phyloP scores from a whole-genome alignment of 2,113 vertebrate genomes.

The Pterophyllum scalare region DNA sequence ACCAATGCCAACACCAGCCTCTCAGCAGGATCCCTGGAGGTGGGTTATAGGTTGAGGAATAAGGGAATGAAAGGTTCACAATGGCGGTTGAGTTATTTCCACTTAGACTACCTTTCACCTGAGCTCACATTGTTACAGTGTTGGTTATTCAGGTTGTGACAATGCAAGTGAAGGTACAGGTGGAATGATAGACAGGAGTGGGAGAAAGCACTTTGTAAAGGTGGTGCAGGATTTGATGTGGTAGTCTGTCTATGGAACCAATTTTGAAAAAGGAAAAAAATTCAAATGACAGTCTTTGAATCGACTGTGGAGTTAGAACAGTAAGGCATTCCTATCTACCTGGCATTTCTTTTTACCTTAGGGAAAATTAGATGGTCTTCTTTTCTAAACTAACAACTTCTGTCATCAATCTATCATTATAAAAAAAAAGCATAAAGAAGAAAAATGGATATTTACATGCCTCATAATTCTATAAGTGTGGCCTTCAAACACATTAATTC shows the following conservation, averaged over 20 bases:
- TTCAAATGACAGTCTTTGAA: not conserved
- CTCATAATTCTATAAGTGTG: not conserved
- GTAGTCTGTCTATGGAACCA: not conserved
- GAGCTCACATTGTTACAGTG: constrained; percentile 6
- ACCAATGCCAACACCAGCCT: constrained; percentile 86
- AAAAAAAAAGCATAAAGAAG: not conserved
- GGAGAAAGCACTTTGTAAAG: not conserved
- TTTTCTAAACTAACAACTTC: not conserved
- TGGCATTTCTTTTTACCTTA: not conserved
- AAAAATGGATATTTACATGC: not conserved
- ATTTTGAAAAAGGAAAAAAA: not conserved
- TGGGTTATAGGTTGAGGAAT: constrained; percentile 77
- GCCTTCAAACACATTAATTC: not conserved
- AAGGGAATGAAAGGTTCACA: constrained; percentile 9
- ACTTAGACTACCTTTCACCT: not conserved
- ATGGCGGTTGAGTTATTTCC: not conserved
- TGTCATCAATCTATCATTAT: not conserved
- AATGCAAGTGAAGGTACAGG: not conserved
- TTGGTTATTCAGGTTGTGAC: not conserved
- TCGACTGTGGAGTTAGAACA: not conserved
- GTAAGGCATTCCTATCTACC: not conserved
- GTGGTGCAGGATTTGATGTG: not conserved
- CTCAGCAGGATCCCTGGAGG: constrained; percentile 96
- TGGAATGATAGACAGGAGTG: not conserved
- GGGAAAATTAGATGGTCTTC: not conserved